Evolutionary conservation across 2,113 vertebrate genomes (phyloP).

Genomic region (Centrocercus urophasianus): DNA sequence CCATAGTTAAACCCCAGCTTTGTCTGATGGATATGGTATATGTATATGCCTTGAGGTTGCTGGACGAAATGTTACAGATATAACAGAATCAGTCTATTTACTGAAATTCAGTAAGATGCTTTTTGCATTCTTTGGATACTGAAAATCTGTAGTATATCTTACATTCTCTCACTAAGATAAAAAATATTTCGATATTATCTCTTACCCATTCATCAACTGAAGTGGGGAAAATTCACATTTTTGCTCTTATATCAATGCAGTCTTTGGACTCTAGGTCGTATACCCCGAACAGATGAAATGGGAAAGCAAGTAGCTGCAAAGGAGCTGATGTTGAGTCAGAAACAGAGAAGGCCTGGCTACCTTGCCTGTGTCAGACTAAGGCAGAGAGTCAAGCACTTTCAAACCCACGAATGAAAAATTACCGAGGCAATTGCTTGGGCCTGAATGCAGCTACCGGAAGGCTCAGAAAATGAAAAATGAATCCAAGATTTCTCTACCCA

Average conservation of each 20-base stretch:
- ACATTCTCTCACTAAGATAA: background rate
- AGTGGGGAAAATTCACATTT: background rate
- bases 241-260: background rate
- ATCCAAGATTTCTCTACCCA: background rate
- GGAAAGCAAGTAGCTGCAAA: slow-evolving; percentile 23
- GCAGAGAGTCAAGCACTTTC: background rate
- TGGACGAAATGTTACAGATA: background rate
- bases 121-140: slow-evolving; percentile 9
- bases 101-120: background rate
- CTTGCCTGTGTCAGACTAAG: background rate
- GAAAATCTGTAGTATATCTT: background rate
- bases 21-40: background rate
- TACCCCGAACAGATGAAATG: background rate
- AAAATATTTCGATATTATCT: slow-evolving; percentile 4
- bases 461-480: background rate
- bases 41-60: background rate
- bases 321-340: background rate
- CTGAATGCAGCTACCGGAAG: background rate
- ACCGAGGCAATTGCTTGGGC: background rate
- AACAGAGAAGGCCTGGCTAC: background rate
- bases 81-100: background rate
- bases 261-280: background rate
- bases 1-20: background rate
- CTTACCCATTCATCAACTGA: background rate
- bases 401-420: background rate